These are phyloP conservation scores for Ips typographus DNA, from an alignment of 1,140 invertebrate genomes.

Conservation along the genomic window DNA sequence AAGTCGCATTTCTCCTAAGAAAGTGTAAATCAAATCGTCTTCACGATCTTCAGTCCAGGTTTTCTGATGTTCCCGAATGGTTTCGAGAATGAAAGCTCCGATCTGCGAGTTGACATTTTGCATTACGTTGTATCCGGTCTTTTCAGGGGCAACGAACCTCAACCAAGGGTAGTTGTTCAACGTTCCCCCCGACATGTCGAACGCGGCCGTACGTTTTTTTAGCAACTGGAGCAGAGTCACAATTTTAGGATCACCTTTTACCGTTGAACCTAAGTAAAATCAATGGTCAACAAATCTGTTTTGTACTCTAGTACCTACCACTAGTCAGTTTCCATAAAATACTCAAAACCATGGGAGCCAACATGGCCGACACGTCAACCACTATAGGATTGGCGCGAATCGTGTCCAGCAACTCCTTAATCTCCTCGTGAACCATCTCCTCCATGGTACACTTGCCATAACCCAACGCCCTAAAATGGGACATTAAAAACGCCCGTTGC, in stretches of 20 bases:
- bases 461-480: slow-evolving; percentile 63
- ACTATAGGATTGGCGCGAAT: slow-evolving; percentile 45
- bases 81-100: slow-evolving; percentile 44
- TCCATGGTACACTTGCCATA: slow-evolving; percentile 63
- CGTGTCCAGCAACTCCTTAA: slow-evolving; percentile 54
- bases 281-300: background rate
- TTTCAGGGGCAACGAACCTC: slow-evolving; percentile 60
- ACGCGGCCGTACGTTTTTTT: slow-evolving; percentile 59
- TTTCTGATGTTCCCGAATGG: slow-evolving; percentile 60
- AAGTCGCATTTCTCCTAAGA: slow-evolving; percentile 61
- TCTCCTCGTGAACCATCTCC: slow-evolving; percentile 60
- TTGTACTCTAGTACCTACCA: slow-evolving; percentile 48
- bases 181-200: slow-evolving; percentile 67
- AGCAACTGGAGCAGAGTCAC: slow-evolving; percentile 56
- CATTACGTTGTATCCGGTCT: slow-evolving; percentile 59
- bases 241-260: background rate
- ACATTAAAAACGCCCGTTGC: slow-evolving; percentile 61
- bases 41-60: slow-evolving; percentile 56
- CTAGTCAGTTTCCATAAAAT: slow-evolving; percentile 72
- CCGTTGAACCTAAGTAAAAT: no score
- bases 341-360: slow-evolving; percentile 67
- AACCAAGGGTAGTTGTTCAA: slow-evolving; percentile 67
- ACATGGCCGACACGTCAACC: slow-evolving; percentile 56
- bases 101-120: slow-evolving; percentile 46
- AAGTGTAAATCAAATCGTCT: slow-evolving; percentile 71